Base-by-base conservation (phyloP, 2,888 invertebrate species). In the Hybos culiciformis region DNA sequence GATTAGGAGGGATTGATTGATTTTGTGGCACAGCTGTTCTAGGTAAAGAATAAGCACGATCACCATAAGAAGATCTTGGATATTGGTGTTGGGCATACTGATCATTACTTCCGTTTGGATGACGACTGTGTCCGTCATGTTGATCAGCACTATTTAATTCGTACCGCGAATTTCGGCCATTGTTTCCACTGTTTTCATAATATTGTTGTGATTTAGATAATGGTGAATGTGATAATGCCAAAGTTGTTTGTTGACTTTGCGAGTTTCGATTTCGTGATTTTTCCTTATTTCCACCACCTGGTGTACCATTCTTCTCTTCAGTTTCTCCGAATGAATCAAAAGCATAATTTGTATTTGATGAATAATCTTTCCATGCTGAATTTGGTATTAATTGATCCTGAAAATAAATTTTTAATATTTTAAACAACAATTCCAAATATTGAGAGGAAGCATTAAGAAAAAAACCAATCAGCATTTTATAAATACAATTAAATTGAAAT, bases 321-420 rank as follows among this genome's bases (percentile, higher is more conserved):
- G 82, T 80, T 55, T 86, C 88, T n/a, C 64, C 65, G 61, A 82
- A 86, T 0, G 85, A 80, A 56, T 91, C 90, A 65, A 90, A 91
- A 0, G 85, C 90, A 66, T 88, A 90, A 66, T 90, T 91, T 0
- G 86, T 87, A 63, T 84, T 86, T 2, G 79, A 71, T 0, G 83
- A 78, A 61, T 88, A 90, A 59, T 90, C 90, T 60, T 86, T 86
- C 90, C 91, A 91, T 1, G 86, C 85, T 15, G 83, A 79, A 61
- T 78, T 83, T 18, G 83, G 81, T 52, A 88, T 83, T 38, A 88
- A 68, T 53, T 82, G 83, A 54, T 86, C 86, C 86, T 88, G 71
- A 19, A 67, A 26, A 37, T 29, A 42, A n/a, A n/a, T n/a, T n/a
- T n/a, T n/a, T n/a, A 37, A 19, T 26, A 36, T 43, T 42, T 17